These are phyloP conservation scores for Sterrhoptilus dennistouni DNA, from an alignment of 2,113 vertebrate species.

Conservation along the genomic window DNA sequence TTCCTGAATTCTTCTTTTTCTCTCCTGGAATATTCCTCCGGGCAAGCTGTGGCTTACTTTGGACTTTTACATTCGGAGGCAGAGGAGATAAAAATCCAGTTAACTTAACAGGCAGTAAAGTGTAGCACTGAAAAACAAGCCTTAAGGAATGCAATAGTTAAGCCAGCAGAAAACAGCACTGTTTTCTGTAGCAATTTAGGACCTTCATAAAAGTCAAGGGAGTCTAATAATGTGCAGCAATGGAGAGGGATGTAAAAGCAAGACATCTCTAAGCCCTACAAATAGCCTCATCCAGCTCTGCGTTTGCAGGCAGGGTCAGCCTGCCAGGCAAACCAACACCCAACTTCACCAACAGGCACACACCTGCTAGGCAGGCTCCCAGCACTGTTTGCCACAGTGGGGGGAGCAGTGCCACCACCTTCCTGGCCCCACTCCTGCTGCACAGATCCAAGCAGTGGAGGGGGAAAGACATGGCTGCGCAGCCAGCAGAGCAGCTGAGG, in stretches of 20 bases:
- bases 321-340: neutral
- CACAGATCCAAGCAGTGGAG: neutral
- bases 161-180: slow-evolving; percentile 9
- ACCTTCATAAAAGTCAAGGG: slow-evolving; percentile 13
- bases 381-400: neutral
- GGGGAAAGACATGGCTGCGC: accelerated
- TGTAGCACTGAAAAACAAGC: slow-evolving; percentile 29
- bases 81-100: slow-evolving; percentile 57
- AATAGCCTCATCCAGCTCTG: neutral
- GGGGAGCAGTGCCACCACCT: neutral
- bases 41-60: slow-evolving; percentile 26
- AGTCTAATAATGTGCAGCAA: neutral
- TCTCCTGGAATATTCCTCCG: slow-evolving; percentile 32
- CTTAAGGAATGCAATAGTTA: slow-evolving; percentile 49
- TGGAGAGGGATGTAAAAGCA: neutral
- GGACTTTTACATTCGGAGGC: slow-evolving; percentile 21
- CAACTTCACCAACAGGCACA: neutral
- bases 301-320: neutral
- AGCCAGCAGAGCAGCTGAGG: neutral
- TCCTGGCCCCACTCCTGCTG: neutral
- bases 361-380: neutral
- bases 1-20: slow-evolving; percentile 37
- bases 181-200: slow-evolving; percentile 43
- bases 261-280: neutral
- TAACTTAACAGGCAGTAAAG: slow-evolving; percentile 52